Evolutionary conservation across 1,140 invertebrate species (phyloP), one percentile per base, ranked within the genome.

Genomic region (Ruditapes philippinarum): DNA sequence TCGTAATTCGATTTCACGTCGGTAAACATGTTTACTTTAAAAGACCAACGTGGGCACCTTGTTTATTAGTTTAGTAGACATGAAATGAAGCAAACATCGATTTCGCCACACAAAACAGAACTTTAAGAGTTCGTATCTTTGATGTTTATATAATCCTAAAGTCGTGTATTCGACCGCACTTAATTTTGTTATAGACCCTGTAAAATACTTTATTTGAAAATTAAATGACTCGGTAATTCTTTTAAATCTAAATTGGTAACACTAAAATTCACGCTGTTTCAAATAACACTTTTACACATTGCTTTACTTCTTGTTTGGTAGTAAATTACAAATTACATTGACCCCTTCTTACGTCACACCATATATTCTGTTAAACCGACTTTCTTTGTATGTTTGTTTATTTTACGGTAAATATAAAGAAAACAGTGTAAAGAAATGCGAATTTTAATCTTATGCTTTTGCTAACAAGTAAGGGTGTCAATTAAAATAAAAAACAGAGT

Each of bases 191-290:
- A 70, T 22, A 38, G 33, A 70, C 22, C 31, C 38, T 38, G 65
- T 70, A 70, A 70, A 70, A 70, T 33, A 40, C 65, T 70, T 40
- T 70, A 70, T 70, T 70, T 70, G 33, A 38, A 70, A 70, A 70
- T 70, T 70, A 70, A 70, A 36, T 70, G 65, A 40, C 33, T 70
- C 65, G 65, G 65, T 70, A 70, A 22, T 70, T 31, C 33, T 70
- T 70, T 70, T 70, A 36, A 40, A 31, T 70, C 14, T 36, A 38
- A 70, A 70, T 40, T 70, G n/a, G 65, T 14, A 3, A 36, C 3
- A 70, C 65, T 28, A 62, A 38, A 70, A 70, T 36, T 70, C 65
- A 70, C 28, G 36, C 65, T 70, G 65, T 31, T 70, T 70, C 19
- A 38, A 33, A 25, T 2, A 49, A 80, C 57, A 62, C 57, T 62